Percentiles rank a stretch among this genome's conserved stretches.
These are phyloP conservation scores for Pelecanoides urinatrix DNA, from an alignment of 2,113 vertebrate genomes.

Conservation along the genomic window DNA sequence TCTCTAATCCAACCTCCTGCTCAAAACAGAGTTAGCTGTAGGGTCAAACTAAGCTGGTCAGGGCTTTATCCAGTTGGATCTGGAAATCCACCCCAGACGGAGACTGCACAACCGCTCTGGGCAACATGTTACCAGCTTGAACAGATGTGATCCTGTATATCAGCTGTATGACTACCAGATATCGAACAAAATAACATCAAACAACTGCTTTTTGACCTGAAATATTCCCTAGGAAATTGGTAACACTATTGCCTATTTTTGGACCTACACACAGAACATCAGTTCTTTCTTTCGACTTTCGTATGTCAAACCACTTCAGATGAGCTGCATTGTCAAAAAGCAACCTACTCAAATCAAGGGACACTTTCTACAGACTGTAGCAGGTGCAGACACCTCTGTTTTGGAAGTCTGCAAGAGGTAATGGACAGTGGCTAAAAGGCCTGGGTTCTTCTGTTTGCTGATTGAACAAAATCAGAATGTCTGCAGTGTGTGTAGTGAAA, in stretches of 20 bases:
- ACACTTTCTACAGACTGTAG: neutral
- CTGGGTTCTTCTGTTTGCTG: neutral
- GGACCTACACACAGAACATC: neutral
- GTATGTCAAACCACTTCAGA: neutral
- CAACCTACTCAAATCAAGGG: neutral
- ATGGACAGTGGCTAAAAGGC: neutral
- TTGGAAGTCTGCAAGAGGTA: neutral
- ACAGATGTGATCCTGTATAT: neutral
- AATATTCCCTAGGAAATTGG: neutral
- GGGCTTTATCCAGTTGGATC: neutral
- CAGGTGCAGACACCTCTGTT: too few species aligned
- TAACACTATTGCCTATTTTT: neutral
- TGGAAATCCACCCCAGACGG: neutral
- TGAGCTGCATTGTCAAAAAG: neutral
- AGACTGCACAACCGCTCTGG: too few species aligned
- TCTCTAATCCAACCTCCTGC: neutral
- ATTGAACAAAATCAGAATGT: neutral
- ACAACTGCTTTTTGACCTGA: too few species aligned
- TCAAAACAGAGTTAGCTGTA: neutral
- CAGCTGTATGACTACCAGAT: neutral
- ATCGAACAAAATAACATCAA: neutral
- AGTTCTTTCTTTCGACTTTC: neutral
- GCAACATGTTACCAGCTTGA: neutral
- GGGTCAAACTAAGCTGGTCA: neutral
- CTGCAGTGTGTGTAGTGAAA: neutral